Evolutionary conservation across 2,888 invertebrate species (phyloP).

Genomic region (Hipparchia semele): DNA sequence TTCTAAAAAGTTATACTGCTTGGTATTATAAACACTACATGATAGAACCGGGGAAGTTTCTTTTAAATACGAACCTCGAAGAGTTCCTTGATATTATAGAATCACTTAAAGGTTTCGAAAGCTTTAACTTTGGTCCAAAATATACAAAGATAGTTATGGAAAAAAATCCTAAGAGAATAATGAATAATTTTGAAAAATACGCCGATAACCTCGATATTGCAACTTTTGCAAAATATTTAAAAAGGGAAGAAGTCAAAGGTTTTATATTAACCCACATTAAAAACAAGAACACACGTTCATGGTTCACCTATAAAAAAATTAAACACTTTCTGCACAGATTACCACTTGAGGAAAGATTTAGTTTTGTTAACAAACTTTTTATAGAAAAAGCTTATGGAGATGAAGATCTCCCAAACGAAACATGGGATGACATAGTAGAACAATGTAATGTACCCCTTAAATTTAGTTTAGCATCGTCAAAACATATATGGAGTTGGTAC

Average conservation of each 20-base stretch:
- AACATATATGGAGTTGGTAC: conserved; percentile 56
- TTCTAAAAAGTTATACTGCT: conserved; percentile 29
- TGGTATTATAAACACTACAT: conserved; percentile 42
- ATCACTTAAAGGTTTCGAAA: conserved; percentile 16
- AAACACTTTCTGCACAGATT: conserved; percentile 54
- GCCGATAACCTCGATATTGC: conserved; percentile 49
- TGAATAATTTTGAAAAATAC: conserved; percentile 56
- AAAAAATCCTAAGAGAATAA: conserved; percentile 51
- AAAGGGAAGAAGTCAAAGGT: conserved; percentile 53
- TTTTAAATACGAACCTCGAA: conserved; percentile 52
- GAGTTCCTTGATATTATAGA: conserved; percentile 55
- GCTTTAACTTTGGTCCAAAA: conserved; percentile 49
- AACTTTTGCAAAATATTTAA: conserved; percentile 60
- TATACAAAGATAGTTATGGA: conserved; percentile 57
- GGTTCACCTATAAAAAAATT: conserved; percentile 49
- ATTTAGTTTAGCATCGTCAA: background rate
- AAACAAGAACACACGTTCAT: conserved; percentile 40
- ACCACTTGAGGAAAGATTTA: conserved; percentile 55
- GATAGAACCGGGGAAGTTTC: conserved; percentile 48
- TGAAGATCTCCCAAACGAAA: conserved; percentile 40
- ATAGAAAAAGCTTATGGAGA: conserved; percentile 50
- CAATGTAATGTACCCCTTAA: conserved; percentile 2
- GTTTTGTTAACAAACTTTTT: conserved; percentile 58
- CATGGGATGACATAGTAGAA: conserved; percentile 16
- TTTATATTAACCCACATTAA: conserved; percentile 52